Evolutionary conservation across 1,140 invertebrate species (phyloP).

Genomic region (Harlomillsia oculata): DNA sequence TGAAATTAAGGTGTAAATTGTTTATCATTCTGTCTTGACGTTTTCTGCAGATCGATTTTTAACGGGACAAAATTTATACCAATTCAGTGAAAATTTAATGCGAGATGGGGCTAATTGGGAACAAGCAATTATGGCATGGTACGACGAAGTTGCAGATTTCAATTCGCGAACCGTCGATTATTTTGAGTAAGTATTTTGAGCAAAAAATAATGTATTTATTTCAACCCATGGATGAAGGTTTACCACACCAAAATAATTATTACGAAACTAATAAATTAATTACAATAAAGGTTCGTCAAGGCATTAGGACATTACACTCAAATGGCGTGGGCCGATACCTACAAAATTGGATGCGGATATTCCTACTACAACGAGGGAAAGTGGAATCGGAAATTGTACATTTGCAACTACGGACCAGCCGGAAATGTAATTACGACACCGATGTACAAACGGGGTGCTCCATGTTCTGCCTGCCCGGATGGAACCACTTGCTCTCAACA

Average conservation of each 20-base stretch:
- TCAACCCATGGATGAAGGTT: no score
- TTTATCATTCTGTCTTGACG: neutral
- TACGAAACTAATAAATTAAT: no score
- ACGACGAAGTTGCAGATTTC: slow-evolving; percentile 37
- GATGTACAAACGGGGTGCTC: slow-evolving; percentile 38
- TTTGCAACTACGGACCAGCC: slow-evolving; percentile 73
- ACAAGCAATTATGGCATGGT: slow-evolving; percentile 36
- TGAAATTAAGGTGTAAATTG: neutral
- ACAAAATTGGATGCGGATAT: slow-evolving; percentile 68
- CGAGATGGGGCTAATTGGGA: slow-evolving; percentile 34
- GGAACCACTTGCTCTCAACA: slow-evolving; percentile 37
- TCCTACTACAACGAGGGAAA: slow-evolving; percentile 57
- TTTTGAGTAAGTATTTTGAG: slow-evolving; percentile 34
- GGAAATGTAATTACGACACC: slow-evolving; percentile 38
- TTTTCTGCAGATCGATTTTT: slow-evolving; percentile 54
- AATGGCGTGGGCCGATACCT: slow-evolving; percentile 67
- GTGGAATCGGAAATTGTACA: slow-evolving; percentile 56
- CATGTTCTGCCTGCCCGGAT: slow-evolving; percentile 38
- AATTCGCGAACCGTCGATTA: slow-evolving; percentile 25
- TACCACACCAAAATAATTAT: no score
- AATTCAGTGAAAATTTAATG: slow-evolving; percentile 35
- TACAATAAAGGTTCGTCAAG: slow-evolving; percentile 34
- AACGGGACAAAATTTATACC: slow-evolving; percentile 61
- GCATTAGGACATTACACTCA: slow-evolving; percentile 46
- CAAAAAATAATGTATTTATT: neutral